These are phyloP conservation scores for Pseudeuparius sepicola DNA, from an alignment of 2,888 invertebrate species.

Conservation along the genomic window DNA sequence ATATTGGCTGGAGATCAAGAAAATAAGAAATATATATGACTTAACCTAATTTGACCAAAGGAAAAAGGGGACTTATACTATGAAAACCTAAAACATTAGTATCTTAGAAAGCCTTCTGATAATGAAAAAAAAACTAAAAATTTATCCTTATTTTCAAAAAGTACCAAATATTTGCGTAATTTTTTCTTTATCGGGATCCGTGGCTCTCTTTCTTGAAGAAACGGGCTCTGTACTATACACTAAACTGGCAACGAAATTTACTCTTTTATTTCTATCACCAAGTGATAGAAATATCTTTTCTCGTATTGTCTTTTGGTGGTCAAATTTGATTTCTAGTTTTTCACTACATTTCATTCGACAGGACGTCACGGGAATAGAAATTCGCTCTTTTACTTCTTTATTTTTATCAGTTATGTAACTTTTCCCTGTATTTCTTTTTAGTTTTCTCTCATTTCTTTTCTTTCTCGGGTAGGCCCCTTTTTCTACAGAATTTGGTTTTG, in stretches of 20 bases:
- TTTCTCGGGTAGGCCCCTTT: constrained; percentile 1
- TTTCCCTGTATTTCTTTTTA: too few relatives aligned
- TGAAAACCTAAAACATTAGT: constrained; percentile 1
- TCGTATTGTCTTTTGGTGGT: constrained; percentile 2
- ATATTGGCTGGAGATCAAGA: constrained; percentile 1
- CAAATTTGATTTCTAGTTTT: constrained; percentile 1
- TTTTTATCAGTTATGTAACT: constrained; percentile 1
- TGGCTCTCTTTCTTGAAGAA: constrained; percentile 3
- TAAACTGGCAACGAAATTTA: constrained; percentile 2
- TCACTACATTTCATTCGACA: constrained; percentile 2
- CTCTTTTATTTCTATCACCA: constrained; percentile 1
- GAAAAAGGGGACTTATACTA: constrained; percentile 1
- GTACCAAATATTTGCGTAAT: constrained; percentile 1
- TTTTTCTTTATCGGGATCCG: constrained; percentile 2
- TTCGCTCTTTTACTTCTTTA: constrained; percentile 3
- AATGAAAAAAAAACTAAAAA: constrained; percentile 2
- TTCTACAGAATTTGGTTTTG: constrained; percentile 1
- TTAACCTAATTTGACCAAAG: constrained; percentile 1
- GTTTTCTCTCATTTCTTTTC: constrained; percentile 1
- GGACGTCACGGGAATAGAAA: constrained; percentile 1
- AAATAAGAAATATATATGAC: constrained; percentile 1
- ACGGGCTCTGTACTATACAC: constrained; percentile 2
- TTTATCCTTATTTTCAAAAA: constrained; percentile 1
- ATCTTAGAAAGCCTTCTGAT: neutral
- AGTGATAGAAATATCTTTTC: too few relatives aligned